These are phyloP conservation scores for Eleutherodactylus coqui DNA, from an alignment of 2,797 vertebrate species.

Conservation along the genomic window DNA sequence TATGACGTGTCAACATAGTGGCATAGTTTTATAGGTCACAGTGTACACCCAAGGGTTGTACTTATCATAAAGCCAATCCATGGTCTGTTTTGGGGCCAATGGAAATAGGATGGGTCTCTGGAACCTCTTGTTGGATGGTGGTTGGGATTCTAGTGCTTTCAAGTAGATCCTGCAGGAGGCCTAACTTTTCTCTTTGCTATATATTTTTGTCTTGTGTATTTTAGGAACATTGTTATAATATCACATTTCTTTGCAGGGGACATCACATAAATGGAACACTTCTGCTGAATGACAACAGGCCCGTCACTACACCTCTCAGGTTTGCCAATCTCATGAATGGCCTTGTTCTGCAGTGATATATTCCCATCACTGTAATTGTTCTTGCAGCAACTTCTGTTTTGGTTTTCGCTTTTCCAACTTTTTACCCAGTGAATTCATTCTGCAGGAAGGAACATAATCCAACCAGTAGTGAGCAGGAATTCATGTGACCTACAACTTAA, in stretches of 20 bases:
- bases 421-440: background rate
- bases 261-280: background rate
- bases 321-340: background rate
- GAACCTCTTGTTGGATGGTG: background rate
- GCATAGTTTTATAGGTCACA: background rate
- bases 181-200: too few relatives aligned
- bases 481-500: slow-evolving; percentile 15
- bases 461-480: background rate
- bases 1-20: background rate
- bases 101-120: background rate
- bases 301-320: background rate
- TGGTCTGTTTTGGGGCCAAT: background rate
- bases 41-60: background rate
- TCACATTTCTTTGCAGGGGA: background rate
- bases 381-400: background rate
- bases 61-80: background rate
- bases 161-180: background rate
- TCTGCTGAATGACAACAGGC: background rate
- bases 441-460: background rate
- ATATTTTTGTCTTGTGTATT: background rate
- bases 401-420: background rate
- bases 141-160: background rate
- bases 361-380: background rate
- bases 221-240: background rate
- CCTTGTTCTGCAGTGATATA: background rate